Evolutionary conservation across 2,797 vertebrate genomes (phyloP).

Genomic region (Urosaurus nigricauda): DNA sequence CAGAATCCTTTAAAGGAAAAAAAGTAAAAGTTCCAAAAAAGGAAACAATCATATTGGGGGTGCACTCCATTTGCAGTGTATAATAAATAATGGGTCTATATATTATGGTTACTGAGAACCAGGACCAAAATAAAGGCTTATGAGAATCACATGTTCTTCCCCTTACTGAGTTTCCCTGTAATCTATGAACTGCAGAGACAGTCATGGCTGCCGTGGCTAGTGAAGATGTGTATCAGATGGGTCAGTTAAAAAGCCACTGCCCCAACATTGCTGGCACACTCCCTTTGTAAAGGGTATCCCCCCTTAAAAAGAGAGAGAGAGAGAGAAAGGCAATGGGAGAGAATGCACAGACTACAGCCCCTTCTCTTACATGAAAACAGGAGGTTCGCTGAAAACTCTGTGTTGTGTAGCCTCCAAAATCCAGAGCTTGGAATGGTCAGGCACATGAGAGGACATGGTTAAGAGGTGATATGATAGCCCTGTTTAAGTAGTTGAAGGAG

Average conservation of each 20-base stretch:
- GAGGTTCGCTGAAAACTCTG: neutral
- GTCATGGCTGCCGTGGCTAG: neutral
- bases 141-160: neutral
- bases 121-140: neutral
- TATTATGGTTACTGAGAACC: neutral
- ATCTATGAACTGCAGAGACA: neutral
- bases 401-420: neutral
- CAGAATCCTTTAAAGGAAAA: conserved; percentile 29
- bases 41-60: neutral
- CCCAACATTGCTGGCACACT: neutral
- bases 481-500: too few species aligned
- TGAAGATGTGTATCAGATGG: neutral
- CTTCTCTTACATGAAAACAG: neutral
- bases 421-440: too few species aligned
- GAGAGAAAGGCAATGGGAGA: neutral
- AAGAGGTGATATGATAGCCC: too few species aligned
- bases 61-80: conserved; percentile 20
- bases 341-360: neutral
- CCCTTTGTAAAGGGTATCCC: neutral
- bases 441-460: too few species aligned
- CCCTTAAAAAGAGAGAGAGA: neutral
- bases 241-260: neutral
- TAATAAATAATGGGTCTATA: accelerated
- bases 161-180: neutral
- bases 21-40: neutral